These are phyloP conservation scores for Drosophila ohnishii DNA, from an alignment of 1,140 invertebrate genomes.

Conservation along the genomic window DNA sequence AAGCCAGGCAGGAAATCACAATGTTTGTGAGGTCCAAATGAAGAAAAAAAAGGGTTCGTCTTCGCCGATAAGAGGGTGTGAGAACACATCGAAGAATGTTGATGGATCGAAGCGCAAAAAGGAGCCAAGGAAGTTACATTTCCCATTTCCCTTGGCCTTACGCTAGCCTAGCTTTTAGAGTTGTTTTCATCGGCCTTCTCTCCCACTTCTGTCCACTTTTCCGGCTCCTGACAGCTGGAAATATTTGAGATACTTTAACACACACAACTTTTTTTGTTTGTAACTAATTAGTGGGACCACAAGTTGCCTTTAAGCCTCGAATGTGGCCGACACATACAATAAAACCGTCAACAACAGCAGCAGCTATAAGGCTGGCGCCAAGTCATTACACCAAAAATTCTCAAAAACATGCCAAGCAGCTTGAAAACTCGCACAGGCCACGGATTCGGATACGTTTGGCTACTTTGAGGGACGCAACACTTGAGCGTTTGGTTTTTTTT, in stretches of 20 bases:
- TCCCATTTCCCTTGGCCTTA: background rate
- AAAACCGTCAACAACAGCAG: slow-evolving; percentile 2
- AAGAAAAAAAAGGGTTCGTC: slow-evolving; percentile 46
- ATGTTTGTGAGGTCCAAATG: slow-evolving; percentile 39
- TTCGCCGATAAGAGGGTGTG: slow-evolving; percentile 5
- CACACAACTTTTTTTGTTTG: slow-evolving; percentile 26
- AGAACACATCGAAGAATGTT: slow-evolving; percentile 21
- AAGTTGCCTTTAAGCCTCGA: slow-evolving; percentile 35
- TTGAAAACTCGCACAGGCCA: slow-evolving; percentile 13
- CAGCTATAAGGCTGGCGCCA: slow-evolving; percentile 26
- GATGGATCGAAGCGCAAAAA: background rate
- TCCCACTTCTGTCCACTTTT: slow-evolving; percentile 2
- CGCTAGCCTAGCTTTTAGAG: background rate
- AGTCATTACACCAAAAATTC: slow-evolving; percentile 40
- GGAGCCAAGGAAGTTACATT: background rate
- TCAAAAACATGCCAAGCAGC: slow-evolving; percentile 57
- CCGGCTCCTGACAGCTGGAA: slow-evolving; percentile 55
- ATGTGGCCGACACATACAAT: slow-evolving; percentile 12
- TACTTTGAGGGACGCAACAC: slow-evolving; percentile 55
- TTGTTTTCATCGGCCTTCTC: background rate
- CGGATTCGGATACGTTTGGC: slow-evolving; percentile 32
- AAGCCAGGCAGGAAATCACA: slow-evolving; percentile 55
- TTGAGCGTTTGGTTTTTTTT: slow-evolving; percentile 46
- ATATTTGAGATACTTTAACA: slow-evolving; percentile 60
- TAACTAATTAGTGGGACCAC: slow-evolving; percentile 54